A percentile compares a stretch with the other conserved stretches of the same genome.
Conservation (phyloP, 1,140 invertebrate species). For the Drosophila kohkoa region DNA sequence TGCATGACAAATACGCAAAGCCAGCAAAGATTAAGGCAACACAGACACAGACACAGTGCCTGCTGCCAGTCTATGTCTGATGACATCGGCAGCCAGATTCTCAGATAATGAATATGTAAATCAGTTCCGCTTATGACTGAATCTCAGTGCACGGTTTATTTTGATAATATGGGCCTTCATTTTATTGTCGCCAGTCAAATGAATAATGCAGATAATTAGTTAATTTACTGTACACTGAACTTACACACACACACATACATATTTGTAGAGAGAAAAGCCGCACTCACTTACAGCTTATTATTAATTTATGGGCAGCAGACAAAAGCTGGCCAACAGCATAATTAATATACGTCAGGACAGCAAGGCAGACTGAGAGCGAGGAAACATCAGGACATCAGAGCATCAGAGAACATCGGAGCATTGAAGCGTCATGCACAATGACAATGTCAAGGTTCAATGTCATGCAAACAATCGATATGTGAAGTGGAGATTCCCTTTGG, state of each 20-base stretch:
- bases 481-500: not conserved
- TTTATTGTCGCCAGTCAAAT: slow-evolving; percentile 28
- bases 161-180: slow-evolving; percentile 50
- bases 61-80: slow-evolving; percentile 1
- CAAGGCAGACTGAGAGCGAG: slow-evolving; percentile 10
- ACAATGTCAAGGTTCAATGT: slow-evolving; percentile 59
- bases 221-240: slow-evolving; percentile 62
- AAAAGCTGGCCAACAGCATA: slow-evolving; percentile 53
- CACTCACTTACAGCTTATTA: slow-evolving; percentile 25
- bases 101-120: slow-evolving; percentile 56
- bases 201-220: slow-evolving; percentile 68
- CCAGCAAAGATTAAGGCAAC: slow-evolving; percentile 31
- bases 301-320: slow-evolving; percentile 75
- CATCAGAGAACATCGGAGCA: slow-evolving; percentile 1
- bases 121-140: slow-evolving; percentile 9
- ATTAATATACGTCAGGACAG: slow-evolving; percentile 61
- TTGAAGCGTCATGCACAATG: slow-evolving; percentile 20
- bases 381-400: not conserved
- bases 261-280: not conserved
- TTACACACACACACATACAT: slow-evolving; percentile 8
- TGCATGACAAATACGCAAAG: slow-evolving; percentile 61
- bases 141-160: slow-evolving; percentile 45
- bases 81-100: slow-evolving; percentile 13
- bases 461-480: slow-evolving; percentile 36
- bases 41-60: not conserved